A percentile compares a stretch with the other conserved stretches of the same genome.
Conservation (phyloP, 2,113 vertebrate species). For the Meriones unguiculatus region DNA sequence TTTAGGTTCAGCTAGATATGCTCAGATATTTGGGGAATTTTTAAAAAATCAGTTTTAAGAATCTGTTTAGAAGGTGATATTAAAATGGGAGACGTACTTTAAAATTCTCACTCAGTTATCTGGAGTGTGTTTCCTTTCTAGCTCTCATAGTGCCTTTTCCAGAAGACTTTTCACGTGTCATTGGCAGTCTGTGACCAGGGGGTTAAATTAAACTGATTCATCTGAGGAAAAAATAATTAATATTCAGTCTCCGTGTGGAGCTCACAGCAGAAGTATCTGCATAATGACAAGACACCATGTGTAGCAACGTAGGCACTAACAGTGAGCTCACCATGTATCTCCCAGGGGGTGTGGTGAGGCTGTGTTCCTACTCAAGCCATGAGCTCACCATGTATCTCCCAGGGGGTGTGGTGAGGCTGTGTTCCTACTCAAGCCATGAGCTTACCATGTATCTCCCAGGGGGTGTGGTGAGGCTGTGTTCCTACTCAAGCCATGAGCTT, state of each 20-base stretch:
- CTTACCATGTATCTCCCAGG: background rate
- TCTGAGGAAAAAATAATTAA: background rate
- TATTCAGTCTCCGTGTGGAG: background rate
- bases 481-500: background rate
- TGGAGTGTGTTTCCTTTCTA: too few species aligned
- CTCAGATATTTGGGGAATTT: background rate
- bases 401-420: background rate
- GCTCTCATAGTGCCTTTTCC: background rate
- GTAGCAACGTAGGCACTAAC: background rate
- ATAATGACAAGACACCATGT: background rate
- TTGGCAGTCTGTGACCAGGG: background rate
- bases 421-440: too few species aligned
- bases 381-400: too few species aligned
- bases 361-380: accelerated
- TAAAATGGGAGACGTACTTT: background rate
- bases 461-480: accelerated
- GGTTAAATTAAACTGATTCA: background rate
- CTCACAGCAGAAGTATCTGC: background rate
- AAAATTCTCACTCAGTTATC: background rate
- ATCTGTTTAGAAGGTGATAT: background rate
- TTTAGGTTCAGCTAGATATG: background rate
- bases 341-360: background rate
- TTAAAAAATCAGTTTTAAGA: background rate
- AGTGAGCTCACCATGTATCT: background rate
- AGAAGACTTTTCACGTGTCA: too few species aligned